phyloP scores from a whole-genome alignment of 1,140 invertebrate species.

The Lepidurus arcticus region DNA sequence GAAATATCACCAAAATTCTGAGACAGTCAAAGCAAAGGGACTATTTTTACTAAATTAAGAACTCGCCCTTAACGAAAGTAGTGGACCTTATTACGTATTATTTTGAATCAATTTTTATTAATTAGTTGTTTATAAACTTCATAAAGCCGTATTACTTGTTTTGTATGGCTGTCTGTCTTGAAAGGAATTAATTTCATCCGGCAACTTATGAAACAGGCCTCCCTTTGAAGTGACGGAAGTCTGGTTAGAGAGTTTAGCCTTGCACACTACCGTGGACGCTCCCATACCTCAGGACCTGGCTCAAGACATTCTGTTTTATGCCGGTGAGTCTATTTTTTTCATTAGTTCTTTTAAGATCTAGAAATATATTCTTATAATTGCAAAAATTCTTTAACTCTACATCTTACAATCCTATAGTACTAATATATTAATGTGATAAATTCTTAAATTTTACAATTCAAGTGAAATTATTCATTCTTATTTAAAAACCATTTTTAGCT shows the following conservation, averaged over 20 bases:
- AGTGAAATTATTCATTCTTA: no score
- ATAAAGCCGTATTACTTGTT: not conserved
- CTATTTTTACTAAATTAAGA: no score
- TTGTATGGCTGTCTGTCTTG: not conserved
- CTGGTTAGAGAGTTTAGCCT: constrained; percentile 69
- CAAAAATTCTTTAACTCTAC: not conserved
- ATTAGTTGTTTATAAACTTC: no score
- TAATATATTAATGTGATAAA: no score
- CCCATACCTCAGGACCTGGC: constrained; percentile 60
- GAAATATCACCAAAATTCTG: no score
- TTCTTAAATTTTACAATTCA: no score
- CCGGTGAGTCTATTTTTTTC: constrained; percentile 39
- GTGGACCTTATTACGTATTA: no score
- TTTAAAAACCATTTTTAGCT: not conserved
- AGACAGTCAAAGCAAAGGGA: no score
- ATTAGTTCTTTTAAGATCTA: constrained; percentile 7
- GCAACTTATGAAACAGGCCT: constrained; percentile 52
- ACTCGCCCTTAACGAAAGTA: no score
- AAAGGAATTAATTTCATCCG: not conserved
- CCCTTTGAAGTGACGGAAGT: constrained; percentile 78
- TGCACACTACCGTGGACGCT: constrained; percentile 60
- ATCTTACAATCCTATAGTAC: not conserved
- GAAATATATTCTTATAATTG: not conserved
- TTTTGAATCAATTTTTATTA: no score
- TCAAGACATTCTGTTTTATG: constrained; percentile 67